Base-by-base conservation (phyloP, 2,797 vertebrate genomes). In the Sarcophilus harrisii region DNA sequence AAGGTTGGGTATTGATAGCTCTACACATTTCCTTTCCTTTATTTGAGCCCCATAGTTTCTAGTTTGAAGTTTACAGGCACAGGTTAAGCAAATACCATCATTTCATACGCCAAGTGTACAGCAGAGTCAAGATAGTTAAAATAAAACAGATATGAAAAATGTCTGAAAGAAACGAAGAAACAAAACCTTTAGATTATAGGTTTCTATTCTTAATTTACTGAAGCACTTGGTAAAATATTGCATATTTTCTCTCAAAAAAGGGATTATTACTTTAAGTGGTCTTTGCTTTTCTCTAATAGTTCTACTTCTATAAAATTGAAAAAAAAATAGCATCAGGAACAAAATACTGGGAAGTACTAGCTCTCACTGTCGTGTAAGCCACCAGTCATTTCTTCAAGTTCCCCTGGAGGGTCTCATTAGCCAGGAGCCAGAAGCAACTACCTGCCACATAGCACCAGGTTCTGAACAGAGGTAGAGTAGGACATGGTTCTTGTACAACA, bases 241-340 rank as follows among this genome's bases (percentile, higher is more conserved):
- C 91, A 93, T 91, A 81, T 92, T 93, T 91, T 95, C 9, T 95
- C 91, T 95, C 73, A 12, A 93, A 94, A 96, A 95, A 93, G 45
- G n/a, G 30, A 91, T 90, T 14, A 90, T 87, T 94, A 29, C 6
- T 59, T 93, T 66, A 93, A 95, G 94, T 91, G 93, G 81, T 57
- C 49, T 93, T 92, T 92, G 45, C 2, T 57, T 97, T 95, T 91
- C 30, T 58, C 8, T 54, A 94, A 5, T 92, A 38, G 62, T 89
- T 93, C 93, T 94, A 93, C 5, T 58, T 94, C 93, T 96, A 55
- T 16, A 97, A 92, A 95, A 18, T 4, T 54, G 81, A 91, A 58
- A 93, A 95, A 66, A 95, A 57, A 87, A 38, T 93, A 60, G 45
- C 10, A 90, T 29, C 30, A 93, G 87, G 13, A 90, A 90, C 28